A percentile compares a stretch with the other conserved stretches of the same genome.
Conservation (phyloP, 1,140 invertebrate genomes). For the Rhopalosiphum maidis region DNA sequence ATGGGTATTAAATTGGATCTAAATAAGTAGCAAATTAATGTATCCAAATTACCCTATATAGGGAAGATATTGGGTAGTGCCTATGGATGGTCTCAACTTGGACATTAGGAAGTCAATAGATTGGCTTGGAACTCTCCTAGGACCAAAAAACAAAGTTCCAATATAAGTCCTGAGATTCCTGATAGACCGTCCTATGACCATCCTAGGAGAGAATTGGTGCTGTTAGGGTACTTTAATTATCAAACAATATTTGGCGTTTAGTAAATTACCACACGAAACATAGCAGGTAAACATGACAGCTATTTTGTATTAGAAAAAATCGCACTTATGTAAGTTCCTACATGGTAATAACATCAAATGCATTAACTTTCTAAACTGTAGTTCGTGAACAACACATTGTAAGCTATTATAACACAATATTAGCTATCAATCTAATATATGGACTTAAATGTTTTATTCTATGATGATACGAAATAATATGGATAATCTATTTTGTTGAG, state of each 20-base stretch:
- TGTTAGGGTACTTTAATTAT: neutral
- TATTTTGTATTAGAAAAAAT: neutral
- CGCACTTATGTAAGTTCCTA: neutral
- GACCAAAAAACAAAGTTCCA: neutral
- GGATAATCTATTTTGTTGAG: neutral
- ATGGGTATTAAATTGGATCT: too few relatives aligned
- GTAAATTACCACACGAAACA: neutral
- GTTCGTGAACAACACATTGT: neutral
- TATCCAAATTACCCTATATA: neutral
- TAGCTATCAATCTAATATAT: neutral
- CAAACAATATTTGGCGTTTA: neutral
- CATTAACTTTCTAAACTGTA: neutral
- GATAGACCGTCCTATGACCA: neutral
- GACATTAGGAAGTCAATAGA: neutral
- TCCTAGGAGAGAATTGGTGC: neutral
- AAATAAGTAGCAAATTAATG: neutral
- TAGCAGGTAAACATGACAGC: neutral
- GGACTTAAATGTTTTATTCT: too few relatives aligned
- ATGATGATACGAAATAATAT: neutral
- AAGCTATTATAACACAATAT: neutral
- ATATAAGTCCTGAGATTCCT: neutral
- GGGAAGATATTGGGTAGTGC: neutral
- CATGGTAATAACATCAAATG: neutral
- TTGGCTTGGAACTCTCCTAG: neutral
- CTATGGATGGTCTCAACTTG: neutral